phyloP scores from a whole-genome alignment of 2,113 vertebrate species.

The Alexandromys fortis region DNA sequence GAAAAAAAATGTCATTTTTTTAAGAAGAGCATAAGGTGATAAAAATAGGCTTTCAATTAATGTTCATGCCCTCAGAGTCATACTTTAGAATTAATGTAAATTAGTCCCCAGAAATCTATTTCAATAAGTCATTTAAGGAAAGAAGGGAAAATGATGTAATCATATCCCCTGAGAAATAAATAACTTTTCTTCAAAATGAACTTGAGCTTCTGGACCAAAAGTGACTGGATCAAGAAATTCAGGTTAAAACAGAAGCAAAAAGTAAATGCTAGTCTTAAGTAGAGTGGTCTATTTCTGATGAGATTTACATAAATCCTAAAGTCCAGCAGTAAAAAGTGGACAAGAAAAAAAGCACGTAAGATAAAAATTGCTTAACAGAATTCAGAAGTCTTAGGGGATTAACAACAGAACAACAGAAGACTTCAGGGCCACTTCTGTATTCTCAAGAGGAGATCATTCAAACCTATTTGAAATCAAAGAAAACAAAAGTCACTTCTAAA shows the following conservation, averaged over 20 bases:
- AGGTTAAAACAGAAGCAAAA: slow-evolving; percentile 60
- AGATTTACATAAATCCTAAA: slow-evolving; percentile 64
- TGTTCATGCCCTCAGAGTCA: slow-evolving; percentile 74
- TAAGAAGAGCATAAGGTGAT: slow-evolving; percentile 74
- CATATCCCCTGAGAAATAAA: slow-evolving; percentile 76
- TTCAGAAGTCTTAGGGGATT: slow-evolving; percentile 66
- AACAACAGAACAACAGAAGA: slow-evolving; percentile 49
- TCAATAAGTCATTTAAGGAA: slow-evolving; percentile 75
- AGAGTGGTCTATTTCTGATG: slow-evolving; percentile 60
- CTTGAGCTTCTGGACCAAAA: slow-evolving; percentile 70
- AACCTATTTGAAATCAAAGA: slow-evolving; percentile 70
- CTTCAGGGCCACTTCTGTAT: slow-evolving; percentile 36
- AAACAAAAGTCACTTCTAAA: slow-evolving; percentile 63
- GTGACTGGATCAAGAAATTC: slow-evolving; percentile 59
- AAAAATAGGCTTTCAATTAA: slow-evolving; percentile 82
- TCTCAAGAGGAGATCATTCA: slow-evolving; percentile 48
- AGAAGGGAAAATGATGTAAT: slow-evolving; percentile 62
- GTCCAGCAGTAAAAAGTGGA: slow-evolving; percentile 52
- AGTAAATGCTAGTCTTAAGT: slow-evolving; percentile 59
- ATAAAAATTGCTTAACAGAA: slow-evolving; percentile 72
- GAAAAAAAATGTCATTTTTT: slow-evolving; percentile 75
- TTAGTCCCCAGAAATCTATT: slow-evolving; percentile 78
- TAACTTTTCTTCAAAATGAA: slow-evolving; percentile 75
- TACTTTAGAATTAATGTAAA: slow-evolving; percentile 79
- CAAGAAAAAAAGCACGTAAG: slow-evolving; percentile 42